These are phyloP conservation scores for Eugnorisma glareosa DNA, from an alignment of 2,888 invertebrate species.

Conservation along the genomic window DNA sequence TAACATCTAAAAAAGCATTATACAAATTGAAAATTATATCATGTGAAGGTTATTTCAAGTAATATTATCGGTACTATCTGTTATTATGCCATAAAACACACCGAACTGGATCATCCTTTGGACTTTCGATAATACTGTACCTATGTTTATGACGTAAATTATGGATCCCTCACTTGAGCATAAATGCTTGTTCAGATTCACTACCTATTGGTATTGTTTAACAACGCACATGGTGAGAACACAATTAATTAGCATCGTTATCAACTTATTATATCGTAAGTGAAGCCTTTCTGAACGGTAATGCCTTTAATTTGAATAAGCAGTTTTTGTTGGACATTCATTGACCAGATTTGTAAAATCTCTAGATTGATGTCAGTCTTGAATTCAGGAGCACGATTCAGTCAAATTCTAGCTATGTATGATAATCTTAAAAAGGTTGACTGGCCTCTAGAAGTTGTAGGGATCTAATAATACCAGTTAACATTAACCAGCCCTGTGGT, in stretches of 20 bases:
- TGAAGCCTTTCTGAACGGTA: constrained; percentile 9
- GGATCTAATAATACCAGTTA: not conserved
- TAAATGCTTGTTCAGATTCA: not conserved
- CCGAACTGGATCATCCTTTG: not conserved
- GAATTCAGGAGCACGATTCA: not conserved
- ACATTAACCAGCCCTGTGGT: not conserved
- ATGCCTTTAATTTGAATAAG: not conserved
- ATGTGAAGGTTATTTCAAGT: no score
- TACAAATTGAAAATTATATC: no score
- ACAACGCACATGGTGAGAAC: constrained; percentile 18
- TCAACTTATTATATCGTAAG: constrained; percentile 3
- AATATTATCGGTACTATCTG: no score
- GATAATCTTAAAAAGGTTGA: not conserved
- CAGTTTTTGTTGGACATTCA: not conserved
- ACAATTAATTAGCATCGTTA: constrained; percentile 43
- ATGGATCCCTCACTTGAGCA: not conserved
- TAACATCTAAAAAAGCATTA: no score
- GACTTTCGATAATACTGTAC: not conserved
- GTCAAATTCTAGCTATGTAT: not conserved
- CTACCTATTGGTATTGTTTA: constrained; percentile 10
- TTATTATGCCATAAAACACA: no score
- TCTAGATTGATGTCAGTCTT: not conserved
- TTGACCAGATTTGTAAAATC: not conserved
- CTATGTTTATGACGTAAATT: no score
- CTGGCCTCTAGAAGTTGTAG: not conserved